Evolutionary conservation across 2,113 vertebrate species (phyloP).

Genomic region (Megatriorchis doriae): DNA sequence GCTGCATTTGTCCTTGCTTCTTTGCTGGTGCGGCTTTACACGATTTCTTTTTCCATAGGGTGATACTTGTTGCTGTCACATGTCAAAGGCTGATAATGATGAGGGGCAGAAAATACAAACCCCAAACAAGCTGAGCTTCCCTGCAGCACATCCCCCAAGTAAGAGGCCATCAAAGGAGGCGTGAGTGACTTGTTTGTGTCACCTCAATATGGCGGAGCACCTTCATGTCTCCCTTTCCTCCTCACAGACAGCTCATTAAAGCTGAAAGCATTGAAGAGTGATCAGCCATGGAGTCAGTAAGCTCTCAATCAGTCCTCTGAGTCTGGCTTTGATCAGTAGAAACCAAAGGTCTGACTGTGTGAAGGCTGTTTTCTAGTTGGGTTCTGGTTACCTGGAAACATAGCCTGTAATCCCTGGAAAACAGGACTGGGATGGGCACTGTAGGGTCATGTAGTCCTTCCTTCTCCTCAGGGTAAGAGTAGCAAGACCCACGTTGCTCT

Average conservation of each 20-base stretch:
- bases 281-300: not conserved
- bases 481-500: not conserved
- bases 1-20: not conserved
- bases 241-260: conserved; percentile 11
- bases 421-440: not conserved
- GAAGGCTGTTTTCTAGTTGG: not conserved
- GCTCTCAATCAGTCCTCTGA: not conserved
- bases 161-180: not conserved
- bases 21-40: not conserved
- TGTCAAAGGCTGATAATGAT: not conserved
- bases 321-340: conserved; percentile 22
- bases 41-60: not conserved
- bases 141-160: not conserved
- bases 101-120: not conserved
- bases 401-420: not conserved
- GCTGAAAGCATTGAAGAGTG: not conserved
- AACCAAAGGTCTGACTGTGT: not conserved
- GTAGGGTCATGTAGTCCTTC: not conserved
- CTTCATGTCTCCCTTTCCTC: not conserved
- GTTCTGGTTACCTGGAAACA: not conserved
- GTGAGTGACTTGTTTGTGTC: conserved; percentile 7
- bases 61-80: not conserved
- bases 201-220: not conserved
- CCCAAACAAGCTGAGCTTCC: not conserved
- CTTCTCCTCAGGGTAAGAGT: not conserved